phyloP scores from a whole-genome alignment of 2,888 invertebrate genomes.

The Lasioglossum vierecki region DNA sequence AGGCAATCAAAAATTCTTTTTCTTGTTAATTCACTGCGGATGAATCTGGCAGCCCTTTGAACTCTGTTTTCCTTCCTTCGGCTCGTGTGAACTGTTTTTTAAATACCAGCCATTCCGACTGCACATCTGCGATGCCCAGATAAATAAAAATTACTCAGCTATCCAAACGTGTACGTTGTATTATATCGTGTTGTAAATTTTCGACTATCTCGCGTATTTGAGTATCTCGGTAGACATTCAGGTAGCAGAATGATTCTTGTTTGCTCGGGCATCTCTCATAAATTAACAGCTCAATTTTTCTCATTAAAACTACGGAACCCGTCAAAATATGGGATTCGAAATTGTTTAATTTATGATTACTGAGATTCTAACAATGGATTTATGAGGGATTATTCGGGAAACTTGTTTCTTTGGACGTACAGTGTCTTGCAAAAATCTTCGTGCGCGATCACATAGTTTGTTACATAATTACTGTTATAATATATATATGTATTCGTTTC shows the following conservation, averaged over 20 bases:
- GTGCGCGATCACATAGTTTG: no score
- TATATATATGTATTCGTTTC: no score
- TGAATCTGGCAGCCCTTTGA: neutral
- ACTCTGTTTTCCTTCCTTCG: neutral
- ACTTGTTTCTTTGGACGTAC: neutral
- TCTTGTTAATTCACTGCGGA: neutral
- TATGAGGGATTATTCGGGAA: neutral
- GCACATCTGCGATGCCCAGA: neutral
- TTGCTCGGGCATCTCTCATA: neutral
- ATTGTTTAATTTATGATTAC: neutral
- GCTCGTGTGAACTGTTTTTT: neutral
- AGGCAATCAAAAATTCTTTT: neutral
- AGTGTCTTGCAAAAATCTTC: neutral
- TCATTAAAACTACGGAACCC: neutral
- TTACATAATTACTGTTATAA: neutral
- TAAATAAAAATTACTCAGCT: neutral
- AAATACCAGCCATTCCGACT: neutral
- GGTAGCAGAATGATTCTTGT: neutral
- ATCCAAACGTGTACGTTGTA: neutral
- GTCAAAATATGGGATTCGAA: neutral
- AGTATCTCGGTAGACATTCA: constrained; percentile 1
- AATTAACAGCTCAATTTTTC: constrained; percentile 1
- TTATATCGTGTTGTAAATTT: neutral
- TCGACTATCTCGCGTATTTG: neutral
- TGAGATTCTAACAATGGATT: neutral